Percentiles rank a stretch among this genome's conserved stretches.
These are phyloP conservation scores for Hybos culiciformis DNA, from an alignment of 2,888 invertebrate species.

Conservation along the genomic window DNA sequence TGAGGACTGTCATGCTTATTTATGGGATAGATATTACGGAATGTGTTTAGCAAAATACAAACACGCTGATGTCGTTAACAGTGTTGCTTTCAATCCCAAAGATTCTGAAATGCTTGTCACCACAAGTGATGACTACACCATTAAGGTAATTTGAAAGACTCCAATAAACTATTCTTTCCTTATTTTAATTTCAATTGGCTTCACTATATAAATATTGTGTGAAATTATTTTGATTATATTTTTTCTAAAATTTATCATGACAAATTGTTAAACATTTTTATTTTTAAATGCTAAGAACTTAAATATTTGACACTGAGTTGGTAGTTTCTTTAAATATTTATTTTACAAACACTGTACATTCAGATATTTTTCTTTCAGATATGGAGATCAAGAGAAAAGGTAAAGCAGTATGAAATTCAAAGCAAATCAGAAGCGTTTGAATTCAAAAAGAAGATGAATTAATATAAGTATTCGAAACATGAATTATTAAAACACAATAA, in stretches of 20 bases:
- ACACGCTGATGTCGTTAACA: constrained; percentile 69
- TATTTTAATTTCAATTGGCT: background rate
- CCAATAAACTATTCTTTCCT: background rate
- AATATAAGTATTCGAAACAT: too few species aligned
- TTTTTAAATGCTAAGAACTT: too few species aligned
- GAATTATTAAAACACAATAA: too few species aligned
- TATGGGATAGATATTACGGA: constrained; percentile 78
- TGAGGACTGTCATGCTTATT: constrained; percentile 67
- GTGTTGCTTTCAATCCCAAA: constrained; percentile 69
- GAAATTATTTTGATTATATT: background rate
- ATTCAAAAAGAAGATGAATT: constrained; percentile 4
- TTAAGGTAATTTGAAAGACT: constrained; percentile 39
- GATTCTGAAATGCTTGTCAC: constrained; percentile 71
- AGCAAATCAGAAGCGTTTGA: background rate
- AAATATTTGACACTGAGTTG: too few species aligned
- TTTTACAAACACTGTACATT: too few species aligned
- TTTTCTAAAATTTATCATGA: background rate
- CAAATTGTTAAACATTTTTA: background rate
- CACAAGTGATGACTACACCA: constrained; percentile 64
- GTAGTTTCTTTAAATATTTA: too few species aligned
- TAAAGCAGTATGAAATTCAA: background rate
- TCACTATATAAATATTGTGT: background rate
- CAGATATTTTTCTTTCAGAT: too few species aligned
- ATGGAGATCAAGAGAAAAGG: constrained; percentile 12
- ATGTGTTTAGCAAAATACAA: constrained; percentile 59